These are phyloP conservation scores for Anguilla megastoma DNA, from an alignment of 2,797 vertebrate species.

Conservation along the genomic window DNA sequence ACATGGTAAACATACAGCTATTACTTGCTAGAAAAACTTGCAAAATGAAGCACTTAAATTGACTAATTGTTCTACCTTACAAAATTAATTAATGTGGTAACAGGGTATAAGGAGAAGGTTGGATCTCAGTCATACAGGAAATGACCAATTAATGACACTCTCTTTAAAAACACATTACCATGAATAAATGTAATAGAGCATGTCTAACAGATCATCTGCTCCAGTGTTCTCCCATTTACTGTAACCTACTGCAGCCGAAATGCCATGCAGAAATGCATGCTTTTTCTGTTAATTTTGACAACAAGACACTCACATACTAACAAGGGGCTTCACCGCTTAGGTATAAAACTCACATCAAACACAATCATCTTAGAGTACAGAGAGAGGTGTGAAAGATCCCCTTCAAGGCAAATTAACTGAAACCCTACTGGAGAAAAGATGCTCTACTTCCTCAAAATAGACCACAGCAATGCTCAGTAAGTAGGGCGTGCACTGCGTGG, in stretches of 20 bases:
- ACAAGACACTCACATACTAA: constrained; percentile 36
- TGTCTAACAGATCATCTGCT: neutral
- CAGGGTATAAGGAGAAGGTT: neutral
- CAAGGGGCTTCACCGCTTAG: constrained; percentile 15
- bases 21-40: neutral
- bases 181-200: neutral
- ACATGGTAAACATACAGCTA: neutral
- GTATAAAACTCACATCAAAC: neutral
- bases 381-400: neutral
- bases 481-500: constrained; percentile 23
- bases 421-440: constrained; percentile 21
- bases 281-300: constrained; percentile 39
- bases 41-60: neutral
- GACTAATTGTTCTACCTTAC: neutral
- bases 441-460: constrained; percentile 57
- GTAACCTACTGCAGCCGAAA: neutral
- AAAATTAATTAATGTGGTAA: constrained; percentile 6
- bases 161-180: neutral
- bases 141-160: neutral
- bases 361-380: constrained; percentile 6
- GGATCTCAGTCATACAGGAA: neutral
- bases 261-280: neutral
- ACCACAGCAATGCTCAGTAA: constrained; percentile 37
- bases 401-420: constrained; percentile 17
- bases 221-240: neutral